A percentile compares a stretch with the other conserved stretches of the same genome.
phyloP scores from a whole-genome alignment of 2,797 vertebrate species.

The Gymnothorax javanicus region DNA sequence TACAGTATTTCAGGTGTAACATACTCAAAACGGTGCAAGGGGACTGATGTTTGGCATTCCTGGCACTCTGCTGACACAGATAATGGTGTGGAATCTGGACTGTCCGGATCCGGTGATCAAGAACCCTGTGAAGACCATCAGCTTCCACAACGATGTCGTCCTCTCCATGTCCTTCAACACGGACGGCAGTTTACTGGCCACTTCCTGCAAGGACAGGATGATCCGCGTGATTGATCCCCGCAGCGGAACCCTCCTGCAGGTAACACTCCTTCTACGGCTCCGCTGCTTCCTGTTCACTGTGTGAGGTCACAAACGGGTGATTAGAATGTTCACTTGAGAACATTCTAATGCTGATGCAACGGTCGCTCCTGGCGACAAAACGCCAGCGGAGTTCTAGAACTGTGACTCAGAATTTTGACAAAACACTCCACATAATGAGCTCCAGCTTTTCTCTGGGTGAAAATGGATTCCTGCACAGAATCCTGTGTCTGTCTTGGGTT shows the following conservation, averaged over 20 bases:
- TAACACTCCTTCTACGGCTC: constrained; percentile 40
- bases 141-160: constrained; percentile 81
- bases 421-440: no score
- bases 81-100: constrained; percentile 94
- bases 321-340: no score
- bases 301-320: no score
- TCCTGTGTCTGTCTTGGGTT: no score
- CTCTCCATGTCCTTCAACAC: constrained; percentile 92
- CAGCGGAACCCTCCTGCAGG: constrained; percentile 76
- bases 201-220: constrained; percentile 86
- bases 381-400: no score
- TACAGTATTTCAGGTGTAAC: no score
- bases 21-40: background rate
- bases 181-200: constrained; percentile 84
- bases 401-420: no score
- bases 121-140: constrained; percentile 79
- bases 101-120: constrained; percentile 72
- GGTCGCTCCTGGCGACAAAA: no score
- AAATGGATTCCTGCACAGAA: no score
- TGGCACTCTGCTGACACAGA: constrained; percentile 60
- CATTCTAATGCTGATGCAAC: no score
- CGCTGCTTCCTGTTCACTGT: no score
- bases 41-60: background rate
- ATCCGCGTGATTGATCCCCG: constrained; percentile 82
- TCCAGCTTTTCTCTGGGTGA: no score